A percentile compares a stretch with the other conserved stretches of the same genome.
phyloP scores from a whole-genome alignment of 2,797 vertebrate species.

The Mormyrops boulengeri region DNA sequence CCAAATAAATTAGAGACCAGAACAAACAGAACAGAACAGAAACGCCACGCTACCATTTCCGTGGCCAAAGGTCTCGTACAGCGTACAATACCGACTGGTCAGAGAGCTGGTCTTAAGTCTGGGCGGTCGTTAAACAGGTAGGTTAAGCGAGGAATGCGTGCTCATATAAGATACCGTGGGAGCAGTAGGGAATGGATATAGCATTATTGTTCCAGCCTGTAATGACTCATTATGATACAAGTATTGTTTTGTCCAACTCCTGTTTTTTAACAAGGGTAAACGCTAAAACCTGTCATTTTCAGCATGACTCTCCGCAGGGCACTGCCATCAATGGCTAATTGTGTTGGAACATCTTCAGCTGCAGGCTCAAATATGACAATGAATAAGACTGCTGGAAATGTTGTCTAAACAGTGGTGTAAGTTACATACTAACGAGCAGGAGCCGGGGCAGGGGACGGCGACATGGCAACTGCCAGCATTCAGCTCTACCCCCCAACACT shows the following conservation, averaged over 20 bases:
- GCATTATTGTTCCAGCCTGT: conserved; percentile 6
- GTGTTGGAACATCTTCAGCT: background rate
- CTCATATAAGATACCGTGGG: conserved; percentile 8
- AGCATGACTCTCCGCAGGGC: background rate
- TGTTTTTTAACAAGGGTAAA: background rate
- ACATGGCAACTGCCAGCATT: background rate
- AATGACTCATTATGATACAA: background rate
- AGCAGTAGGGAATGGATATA: conserved; percentile 25
- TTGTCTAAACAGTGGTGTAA: background rate
- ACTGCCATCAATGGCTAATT: background rate
- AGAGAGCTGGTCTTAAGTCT: no score
- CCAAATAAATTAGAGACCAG: background rate
- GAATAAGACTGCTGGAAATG: background rate
- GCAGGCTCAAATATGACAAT: background rate
- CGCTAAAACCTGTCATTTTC: background rate
- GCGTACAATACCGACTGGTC: no score
- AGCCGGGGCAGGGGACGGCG: background rate
- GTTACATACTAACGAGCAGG: background rate
- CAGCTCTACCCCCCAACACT: background rate
- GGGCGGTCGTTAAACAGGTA: background rate
- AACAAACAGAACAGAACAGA: no score
- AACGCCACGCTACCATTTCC: no score
- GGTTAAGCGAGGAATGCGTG: background rate
- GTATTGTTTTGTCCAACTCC: background rate
- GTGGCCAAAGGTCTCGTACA: no score